A percentile compares a stretch with the other conserved stretches of the same genome.
Evolutionary conservation across 2,113 vertebrate genomes (phyloP).

Genomic region (Bagarius yarrelli): DNA sequence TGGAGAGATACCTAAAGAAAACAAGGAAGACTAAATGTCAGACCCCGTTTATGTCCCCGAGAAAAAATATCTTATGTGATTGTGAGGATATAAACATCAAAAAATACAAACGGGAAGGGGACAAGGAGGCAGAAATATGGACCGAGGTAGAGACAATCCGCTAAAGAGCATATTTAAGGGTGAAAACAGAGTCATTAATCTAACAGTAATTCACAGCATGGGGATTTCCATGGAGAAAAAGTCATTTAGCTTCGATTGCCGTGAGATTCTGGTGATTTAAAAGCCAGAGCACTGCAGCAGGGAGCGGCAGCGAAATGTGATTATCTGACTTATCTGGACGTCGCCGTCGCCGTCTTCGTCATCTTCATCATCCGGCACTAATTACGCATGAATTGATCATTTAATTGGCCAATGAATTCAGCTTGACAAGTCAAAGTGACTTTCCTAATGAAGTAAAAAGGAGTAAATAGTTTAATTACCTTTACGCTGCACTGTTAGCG

Average conservation of each 20-base stretch:
- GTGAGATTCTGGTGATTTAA: too few species aligned
- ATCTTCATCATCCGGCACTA: slow-evolving; percentile 35
- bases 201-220: not conserved
- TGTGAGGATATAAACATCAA: not conserved
- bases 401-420: slow-evolving; percentile 43
- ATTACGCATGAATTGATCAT: slow-evolving; percentile 39
- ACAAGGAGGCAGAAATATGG: not conserved
- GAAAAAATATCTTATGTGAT: too few species aligned
- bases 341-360: too few species aligned
- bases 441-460: slow-evolving; percentile 15
- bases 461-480: slow-evolving; percentile 15
- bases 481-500: slow-evolving; percentile 13
- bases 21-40: slow-evolving; percentile 9
- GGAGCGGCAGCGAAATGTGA: not conserved
- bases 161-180: not conserved
- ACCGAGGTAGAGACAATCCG: not conserved
- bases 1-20: slow-evolving; percentile 33
- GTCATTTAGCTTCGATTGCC: not conserved
- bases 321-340: slow-evolving; percentile 28
- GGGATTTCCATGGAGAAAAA: not conserved
- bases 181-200: not conserved
- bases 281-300: not conserved
- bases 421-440: slow-evolving; percentile 32
- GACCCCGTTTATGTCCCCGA: too few species aligned
- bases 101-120: not conserved